Evolutionary conservation across 2,888 invertebrate species (phyloP).

Genomic region (Chirona hameri): DNA sequence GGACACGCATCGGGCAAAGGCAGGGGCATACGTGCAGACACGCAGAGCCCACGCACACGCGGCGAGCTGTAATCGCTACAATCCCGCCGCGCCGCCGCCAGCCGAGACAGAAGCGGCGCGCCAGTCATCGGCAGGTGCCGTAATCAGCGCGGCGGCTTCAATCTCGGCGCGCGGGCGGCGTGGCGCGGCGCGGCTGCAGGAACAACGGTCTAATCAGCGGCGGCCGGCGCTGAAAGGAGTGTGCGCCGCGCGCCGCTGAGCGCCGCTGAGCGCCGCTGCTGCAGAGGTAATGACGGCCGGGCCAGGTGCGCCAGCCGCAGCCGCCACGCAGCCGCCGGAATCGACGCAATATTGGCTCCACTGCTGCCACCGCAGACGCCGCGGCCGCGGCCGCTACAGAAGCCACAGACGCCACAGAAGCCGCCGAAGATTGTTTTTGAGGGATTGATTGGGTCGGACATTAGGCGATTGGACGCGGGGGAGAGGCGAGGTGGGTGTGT

Average conservation of each 20-base stretch:
- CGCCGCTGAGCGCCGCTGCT: neutral
- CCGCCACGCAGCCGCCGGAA: neutral
- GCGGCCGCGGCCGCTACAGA: neutral
- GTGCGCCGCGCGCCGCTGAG: neutral
- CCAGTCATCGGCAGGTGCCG: neutral
- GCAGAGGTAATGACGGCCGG: neutral
- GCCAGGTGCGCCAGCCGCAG: neutral
- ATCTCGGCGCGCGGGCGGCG: neutral
- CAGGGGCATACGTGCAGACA: too few species aligned
- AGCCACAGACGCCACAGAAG: neutral
- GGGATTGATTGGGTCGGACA: neutral
- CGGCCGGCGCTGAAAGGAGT: slow-evolving; percentile 7
- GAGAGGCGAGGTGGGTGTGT: too few species aligned
- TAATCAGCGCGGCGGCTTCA: neutral
- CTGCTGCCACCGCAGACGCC: neutral
- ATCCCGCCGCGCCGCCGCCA: too few species aligned
- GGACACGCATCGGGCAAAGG: too few species aligned
- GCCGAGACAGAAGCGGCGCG: too few species aligned
- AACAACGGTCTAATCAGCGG: neutral
- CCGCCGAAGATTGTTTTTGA: neutral
- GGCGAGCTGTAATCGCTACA: too few species aligned
- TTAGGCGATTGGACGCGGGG: neutral
- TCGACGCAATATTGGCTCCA: too few species aligned
- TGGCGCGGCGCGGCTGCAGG: slow-evolving; percentile 2
- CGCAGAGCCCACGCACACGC: too few species aligned